phyloP scores from a whole-genome alignment of 2,113 vertebrate species.

The Scytalopus superciliaris region DNA sequence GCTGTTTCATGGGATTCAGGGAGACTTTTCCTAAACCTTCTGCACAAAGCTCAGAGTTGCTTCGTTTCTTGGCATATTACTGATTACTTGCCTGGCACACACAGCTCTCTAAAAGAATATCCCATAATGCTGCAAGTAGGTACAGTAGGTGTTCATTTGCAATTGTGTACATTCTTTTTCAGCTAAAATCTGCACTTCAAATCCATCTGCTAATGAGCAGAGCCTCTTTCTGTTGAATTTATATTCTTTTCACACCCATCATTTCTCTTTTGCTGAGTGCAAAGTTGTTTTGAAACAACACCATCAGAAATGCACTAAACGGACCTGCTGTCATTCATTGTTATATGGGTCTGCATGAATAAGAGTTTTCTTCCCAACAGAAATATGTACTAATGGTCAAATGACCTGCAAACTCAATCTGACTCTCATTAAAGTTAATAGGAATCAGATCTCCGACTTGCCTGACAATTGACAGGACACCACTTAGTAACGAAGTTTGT shows the following conservation, averaged over 20 bases:
- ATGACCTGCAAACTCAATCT: background rate
- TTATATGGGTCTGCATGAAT: background rate
- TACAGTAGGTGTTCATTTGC: background rate
- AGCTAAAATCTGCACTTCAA: background rate
- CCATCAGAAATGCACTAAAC: background rate
- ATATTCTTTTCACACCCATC: background rate
- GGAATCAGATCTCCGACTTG: background rate
- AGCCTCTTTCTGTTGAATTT: background rate
- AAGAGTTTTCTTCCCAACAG: background rate
- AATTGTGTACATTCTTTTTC: background rate
- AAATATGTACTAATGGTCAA: background rate
- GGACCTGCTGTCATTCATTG: background rate
- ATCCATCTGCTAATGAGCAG: background rate
- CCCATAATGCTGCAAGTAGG: background rate
- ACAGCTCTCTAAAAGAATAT: background rate
- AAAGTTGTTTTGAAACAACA: background rate
- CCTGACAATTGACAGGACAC: background rate
- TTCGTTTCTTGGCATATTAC: background rate
- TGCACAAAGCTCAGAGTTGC: background rate
- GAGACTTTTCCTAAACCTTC: background rate
- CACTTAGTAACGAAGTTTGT: background rate
- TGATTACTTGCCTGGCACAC: background rate
- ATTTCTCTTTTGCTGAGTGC: background rate
- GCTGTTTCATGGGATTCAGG: background rate
- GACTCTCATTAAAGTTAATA: constrained; percentile 16